Evolutionary conservation across 1,140 invertebrate genomes (phyloP).

Genomic region (Chlorops oryzae): DNA sequence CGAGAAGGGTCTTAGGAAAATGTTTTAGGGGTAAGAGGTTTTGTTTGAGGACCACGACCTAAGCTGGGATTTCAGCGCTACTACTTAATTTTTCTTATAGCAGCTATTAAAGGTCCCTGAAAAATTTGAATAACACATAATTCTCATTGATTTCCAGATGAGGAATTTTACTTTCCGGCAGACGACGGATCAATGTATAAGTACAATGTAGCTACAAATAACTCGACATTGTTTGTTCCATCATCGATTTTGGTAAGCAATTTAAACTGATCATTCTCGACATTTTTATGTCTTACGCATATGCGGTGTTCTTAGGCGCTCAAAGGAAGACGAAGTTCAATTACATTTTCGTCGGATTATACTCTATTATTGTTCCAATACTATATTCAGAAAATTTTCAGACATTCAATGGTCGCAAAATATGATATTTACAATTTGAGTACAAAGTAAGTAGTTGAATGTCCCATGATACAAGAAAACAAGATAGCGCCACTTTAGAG

Average conservation of each 20-base stretch:
- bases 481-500: too few species aligned
- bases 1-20: too few species aligned
- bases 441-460: slow-evolving; percentile 29
- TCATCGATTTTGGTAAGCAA: slow-evolving; percentile 48
- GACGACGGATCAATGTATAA: slow-evolving; percentile 48
- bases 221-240: slow-evolving; percentile 35
- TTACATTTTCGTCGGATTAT: slow-evolving; percentile 34
- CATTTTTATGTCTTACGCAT: slow-evolving; percentile 14
- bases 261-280: too few species aligned
- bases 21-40: too few species aligned
- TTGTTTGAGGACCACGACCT: too few species aligned
- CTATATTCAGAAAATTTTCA: slow-evolving; percentile 32
- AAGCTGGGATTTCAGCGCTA: too few species aligned
- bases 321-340: slow-evolving; percentile 23
- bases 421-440: slow-evolving; percentile 45
- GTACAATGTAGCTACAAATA: slow-evolving; percentile 48
- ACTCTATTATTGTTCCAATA: slow-evolving; percentile 38
- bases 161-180: slow-evolving; percentile 48
- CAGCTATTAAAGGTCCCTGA: too few species aligned
- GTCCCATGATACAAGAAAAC: too few species aligned
- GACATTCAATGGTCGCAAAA: slow-evolving; percentile 41
- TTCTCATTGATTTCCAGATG: too few species aligned
- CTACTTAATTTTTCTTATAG: too few species aligned
- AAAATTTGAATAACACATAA: too few species aligned
- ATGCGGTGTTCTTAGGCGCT: slow-evolving; percentile 18